Evolutionary conservation across 2,888 invertebrate species (phyloP).

Genomic region (Philhelius pedissequus): DNA sequence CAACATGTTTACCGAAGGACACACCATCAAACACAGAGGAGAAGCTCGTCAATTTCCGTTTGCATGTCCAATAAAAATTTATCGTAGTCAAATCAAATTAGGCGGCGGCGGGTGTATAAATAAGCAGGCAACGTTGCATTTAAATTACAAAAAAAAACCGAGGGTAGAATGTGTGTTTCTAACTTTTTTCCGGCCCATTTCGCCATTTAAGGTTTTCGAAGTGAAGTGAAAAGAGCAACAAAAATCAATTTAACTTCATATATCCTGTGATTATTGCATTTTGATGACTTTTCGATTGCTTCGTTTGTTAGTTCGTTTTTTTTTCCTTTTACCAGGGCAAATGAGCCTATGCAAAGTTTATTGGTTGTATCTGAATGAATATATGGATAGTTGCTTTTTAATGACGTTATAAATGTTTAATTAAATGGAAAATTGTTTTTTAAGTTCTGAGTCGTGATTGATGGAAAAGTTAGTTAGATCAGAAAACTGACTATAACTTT

Average conservation of each 20-base stretch:
- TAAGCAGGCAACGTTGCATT: neutral
- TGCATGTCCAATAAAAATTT: conserved; percentile 63
- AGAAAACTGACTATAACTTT: neutral
- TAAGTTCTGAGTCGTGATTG: neutral
- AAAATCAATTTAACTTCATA: conserved; percentile 61
- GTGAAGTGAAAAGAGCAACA: conserved; percentile 51
- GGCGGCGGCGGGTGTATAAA: too few species aligned
- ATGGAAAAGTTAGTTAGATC: neutral
- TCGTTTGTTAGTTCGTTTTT: conserved; percentile 70
- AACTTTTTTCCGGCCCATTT: neutral
- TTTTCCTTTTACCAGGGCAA: conserved; percentile 18
- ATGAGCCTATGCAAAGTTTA: neutral
- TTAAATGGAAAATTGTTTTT: neutral
- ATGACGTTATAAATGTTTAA: neutral
- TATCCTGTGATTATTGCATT: conserved; percentile 75
- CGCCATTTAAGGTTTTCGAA: neutral
- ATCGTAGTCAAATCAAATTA: conserved; percentile 66
- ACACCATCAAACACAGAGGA: neutral
- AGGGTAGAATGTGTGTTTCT: neutral
- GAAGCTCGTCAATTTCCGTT: conserved; percentile 57
- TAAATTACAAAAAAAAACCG: neutral
- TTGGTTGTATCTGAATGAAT: neutral
- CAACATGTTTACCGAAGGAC: conserved; percentile 46
- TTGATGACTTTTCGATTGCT: conserved; percentile 77
- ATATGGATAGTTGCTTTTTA: neutral